phyloP scores from a whole-genome alignment of 2,888 invertebrate species.

The Drosophila peninsularis region DNA sequence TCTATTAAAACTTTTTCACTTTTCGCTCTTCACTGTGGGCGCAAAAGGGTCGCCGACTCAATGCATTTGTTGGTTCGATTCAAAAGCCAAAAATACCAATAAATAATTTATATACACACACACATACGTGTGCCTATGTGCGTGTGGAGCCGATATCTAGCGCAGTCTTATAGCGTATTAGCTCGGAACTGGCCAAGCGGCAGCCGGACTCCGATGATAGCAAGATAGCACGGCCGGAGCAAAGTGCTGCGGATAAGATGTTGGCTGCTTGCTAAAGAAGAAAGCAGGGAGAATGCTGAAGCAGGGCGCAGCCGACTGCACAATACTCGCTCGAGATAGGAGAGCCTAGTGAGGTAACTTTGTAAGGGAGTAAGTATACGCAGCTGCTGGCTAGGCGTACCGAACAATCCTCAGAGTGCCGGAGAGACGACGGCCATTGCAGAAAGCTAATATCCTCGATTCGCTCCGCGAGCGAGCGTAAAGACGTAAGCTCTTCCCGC shows the following conservation, averaged over 20 bases:
- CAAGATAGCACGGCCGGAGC: slow-evolving; percentile 19
- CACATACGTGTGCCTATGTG: not conserved
- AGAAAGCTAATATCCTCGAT: not conserved
- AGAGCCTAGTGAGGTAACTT: no score
- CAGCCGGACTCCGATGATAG: slow-evolving; percentile 40
- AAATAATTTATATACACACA: slow-evolving; percentile 69
- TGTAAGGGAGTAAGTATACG: no score
- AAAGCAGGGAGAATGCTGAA: not conserved
- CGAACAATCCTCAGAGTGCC: not conserved
- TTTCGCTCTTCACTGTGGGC: slow-evolving; percentile 46
- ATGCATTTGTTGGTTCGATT: slow-evolving; percentile 50
- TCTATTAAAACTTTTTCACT: slow-evolving; percentile 78
- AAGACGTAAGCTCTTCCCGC: slow-evolving; percentile 16
- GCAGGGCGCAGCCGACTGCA: not conserved
- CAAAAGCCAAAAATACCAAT: slow-evolving; percentile 75
- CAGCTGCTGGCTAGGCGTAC: not conserved
- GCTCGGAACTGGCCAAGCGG: slow-evolving; percentile 30
- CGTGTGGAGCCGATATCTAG: slow-evolving; percentile 8
- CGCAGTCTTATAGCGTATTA: slow-evolving; percentile 66
- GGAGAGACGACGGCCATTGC: not conserved
- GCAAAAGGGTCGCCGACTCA: slow-evolving; percentile 29
- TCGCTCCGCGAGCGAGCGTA: not conserved
- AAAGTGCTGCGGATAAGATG: slow-evolving; percentile 45
- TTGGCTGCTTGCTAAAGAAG: slow-evolving; percentile 23
- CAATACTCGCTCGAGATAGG: not conserved